Evolutionary conservation across 1,140 invertebrate genomes (phyloP).

Genomic region (Drosophila ohnishii): DNA sequence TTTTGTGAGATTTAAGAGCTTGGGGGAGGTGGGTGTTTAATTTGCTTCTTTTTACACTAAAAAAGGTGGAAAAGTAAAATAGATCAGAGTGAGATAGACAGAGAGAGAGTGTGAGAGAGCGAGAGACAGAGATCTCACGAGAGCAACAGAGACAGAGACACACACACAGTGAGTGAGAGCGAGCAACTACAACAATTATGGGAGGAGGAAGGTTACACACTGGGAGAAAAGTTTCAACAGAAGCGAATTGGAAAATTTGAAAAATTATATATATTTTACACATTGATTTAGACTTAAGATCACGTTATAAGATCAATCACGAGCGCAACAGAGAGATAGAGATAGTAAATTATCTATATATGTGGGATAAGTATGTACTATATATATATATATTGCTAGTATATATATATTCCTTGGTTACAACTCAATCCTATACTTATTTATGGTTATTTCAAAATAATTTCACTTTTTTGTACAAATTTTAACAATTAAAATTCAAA

Average conservation of each 20-base stretch:
- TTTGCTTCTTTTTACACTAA: constrained; percentile 13
- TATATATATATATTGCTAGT: constrained; percentile 22
- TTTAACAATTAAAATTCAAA: background rate
- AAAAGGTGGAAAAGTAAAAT: constrained; percentile 3
- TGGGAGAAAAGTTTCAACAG: constrained; percentile 33
- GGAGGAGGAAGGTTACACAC: constrained; percentile 9
- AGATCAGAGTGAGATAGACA: constrained; percentile 41
- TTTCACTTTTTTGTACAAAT: background rate
- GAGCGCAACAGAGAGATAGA: constrained; percentile 57
- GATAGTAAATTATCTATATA: constrained; percentile 59
- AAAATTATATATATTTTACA: constrained; percentile 70
- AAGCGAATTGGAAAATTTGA: constrained; percentile 21
- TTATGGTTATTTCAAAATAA: constrained; percentile 23
- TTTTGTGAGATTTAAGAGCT: constrained; percentile 12
- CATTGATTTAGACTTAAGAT: constrained; percentile 78
- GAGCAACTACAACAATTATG: constrained; percentile 69
- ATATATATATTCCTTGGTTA: background rate
- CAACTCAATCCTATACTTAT: background rate
- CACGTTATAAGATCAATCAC: constrained; percentile 75
- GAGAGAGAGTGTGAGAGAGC: constrained; percentile 2
- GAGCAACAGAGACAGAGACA: constrained; percentile 34
- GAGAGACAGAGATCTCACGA: constrained; percentile 23
- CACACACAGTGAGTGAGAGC: constrained; percentile 37
- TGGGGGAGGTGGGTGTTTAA: background rate
- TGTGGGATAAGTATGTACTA: constrained; percentile 22